A percentile compares a stretch with the other conserved stretches of the same genome.
Conservation (phyloP, 2,113 vertebrate species). For the Potamarius usumacintae region DNA sequence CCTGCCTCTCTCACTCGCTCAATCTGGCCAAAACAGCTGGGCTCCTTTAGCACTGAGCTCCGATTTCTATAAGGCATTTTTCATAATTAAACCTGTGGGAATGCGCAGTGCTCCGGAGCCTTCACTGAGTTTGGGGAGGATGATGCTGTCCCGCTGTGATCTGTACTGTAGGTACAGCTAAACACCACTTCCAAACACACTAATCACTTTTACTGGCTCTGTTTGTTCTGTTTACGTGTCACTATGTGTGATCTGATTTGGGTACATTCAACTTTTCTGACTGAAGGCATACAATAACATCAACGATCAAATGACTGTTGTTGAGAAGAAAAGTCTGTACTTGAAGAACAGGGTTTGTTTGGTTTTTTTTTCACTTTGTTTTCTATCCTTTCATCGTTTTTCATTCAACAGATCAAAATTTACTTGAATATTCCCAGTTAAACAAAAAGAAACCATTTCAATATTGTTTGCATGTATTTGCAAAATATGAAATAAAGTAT, state of each 20-base stretch:
- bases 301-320: not conserved
- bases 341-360: not conserved
- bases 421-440: not conserved
- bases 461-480: too few relatives aligned
- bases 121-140: conserved; percentile 46
- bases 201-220: conserved; percentile 8
- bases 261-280: not conserved
- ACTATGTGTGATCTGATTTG: too few relatives aligned
- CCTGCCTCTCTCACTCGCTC: conserved; percentile 45
- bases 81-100: conserved; percentile 61
- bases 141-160: conserved; percentile 47
- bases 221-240: not conserved
- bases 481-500: not conserved
- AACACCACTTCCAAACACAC: conserved; percentile 2
- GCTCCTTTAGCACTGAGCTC: conserved; percentile 46
- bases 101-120: conserved; percentile 36
- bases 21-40: conserved; percentile 56
- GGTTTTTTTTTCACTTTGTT: not conserved
- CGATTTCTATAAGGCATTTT: conserved; percentile 54
- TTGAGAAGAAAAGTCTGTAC: not conserved
- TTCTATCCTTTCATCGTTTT: not conserved
- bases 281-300: not conserved
- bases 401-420: not conserved
- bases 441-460: not conserved
- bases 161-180: conserved; percentile 33